These are phyloP conservation scores for Elephas maximus DNA, from an alignment of 2,113 vertebrate genomes.

Conservation along the genomic window DNA sequence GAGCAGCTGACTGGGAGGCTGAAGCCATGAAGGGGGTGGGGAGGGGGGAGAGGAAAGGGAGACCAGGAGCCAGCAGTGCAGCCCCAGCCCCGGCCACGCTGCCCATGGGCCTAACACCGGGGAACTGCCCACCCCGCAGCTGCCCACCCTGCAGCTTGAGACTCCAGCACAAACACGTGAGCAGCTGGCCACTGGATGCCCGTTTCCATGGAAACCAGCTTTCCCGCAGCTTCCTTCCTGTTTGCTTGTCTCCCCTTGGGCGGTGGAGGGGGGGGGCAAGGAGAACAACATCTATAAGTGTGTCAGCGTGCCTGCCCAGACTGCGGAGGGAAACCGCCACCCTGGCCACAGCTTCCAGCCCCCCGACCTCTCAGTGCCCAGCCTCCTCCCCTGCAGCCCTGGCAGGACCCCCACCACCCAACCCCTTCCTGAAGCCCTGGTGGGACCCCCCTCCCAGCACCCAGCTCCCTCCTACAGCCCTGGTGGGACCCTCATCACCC, in stretches of 20 bases:
- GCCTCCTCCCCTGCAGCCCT: background rate
- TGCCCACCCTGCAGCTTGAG: background rate
- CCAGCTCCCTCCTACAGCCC: no score
- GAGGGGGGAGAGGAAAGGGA: background rate
- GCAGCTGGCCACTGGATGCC: constrained; percentile 35
- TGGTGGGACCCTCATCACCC: no score
- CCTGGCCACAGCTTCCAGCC: background rate
- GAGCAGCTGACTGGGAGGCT: background rate
- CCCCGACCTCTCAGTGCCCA: background rate
- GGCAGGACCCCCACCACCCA: background rate
- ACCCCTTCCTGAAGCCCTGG: background rate
- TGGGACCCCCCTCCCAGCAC: no score
- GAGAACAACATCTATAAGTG: background rate
- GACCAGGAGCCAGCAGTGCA: background rate
- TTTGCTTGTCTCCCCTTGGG: background rate
- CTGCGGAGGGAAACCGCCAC: background rate
- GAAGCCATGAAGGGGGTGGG: background rate
- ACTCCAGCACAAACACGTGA: constrained; percentile 14
- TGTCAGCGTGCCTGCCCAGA: background rate
- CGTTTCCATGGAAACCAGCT: constrained; percentile 76
- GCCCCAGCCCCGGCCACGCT: background rate
- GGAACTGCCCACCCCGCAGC: background rate
- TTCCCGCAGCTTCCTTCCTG: constrained; percentile 48
- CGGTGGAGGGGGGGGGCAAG: background rate
- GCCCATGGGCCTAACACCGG: background rate